phyloP scores from a whole-genome alignment of 2,797 vertebrate genomes.

The Parauchenoglanis ngamensis region DNA sequence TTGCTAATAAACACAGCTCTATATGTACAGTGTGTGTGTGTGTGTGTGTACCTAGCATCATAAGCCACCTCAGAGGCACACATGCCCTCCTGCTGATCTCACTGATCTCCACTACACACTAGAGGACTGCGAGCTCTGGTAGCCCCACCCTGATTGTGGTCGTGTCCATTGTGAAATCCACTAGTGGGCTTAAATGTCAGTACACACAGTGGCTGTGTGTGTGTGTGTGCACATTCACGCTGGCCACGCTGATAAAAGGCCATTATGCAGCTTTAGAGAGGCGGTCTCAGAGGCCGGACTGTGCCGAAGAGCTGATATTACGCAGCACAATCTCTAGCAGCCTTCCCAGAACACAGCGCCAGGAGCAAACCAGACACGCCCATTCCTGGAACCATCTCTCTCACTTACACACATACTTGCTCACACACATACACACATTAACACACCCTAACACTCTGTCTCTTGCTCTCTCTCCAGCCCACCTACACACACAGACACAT shows the following conservation, averaged over 20 bases:
- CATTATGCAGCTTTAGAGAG: slow-evolving; percentile 57
- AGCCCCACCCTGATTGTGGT: slow-evolving; percentile 42
- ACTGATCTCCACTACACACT: slow-evolving; percentile 27
- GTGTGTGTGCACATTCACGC: slow-evolving; percentile 25
- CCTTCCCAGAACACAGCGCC: slow-evolving; percentile 55
- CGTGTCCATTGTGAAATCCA: slow-evolving; percentile 50
- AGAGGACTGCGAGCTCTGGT: slow-evolving; percentile 27
- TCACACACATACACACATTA: slow-evolving; percentile 31
- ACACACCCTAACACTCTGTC: slow-evolving; percentile 21
- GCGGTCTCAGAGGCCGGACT: slow-evolving; percentile 48
- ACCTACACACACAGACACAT: slow-evolving; percentile 41
- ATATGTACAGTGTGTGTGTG: not conserved
- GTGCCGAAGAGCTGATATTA: slow-evolving; percentile 56
- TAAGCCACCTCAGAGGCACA: not conserved
- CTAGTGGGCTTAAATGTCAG: slow-evolving; percentile 43
- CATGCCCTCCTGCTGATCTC: slow-evolving; percentile 10
- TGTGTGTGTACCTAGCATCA: not conserved
- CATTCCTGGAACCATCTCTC: slow-evolving; percentile 57
- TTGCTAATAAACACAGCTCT: not conserved
- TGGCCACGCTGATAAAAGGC: slow-evolving; percentile 48
- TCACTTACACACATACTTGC: slow-evolving; percentile 16
- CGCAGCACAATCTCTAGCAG: slow-evolving; percentile 56
- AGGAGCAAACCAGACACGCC: slow-evolving; percentile 50
- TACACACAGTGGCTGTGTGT: slow-evolving; percentile 33
- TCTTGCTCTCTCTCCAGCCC: slow-evolving; percentile 11